Evolutionary conservation across 2,888 invertebrate genomes (phyloP).

Genomic region (Neoascia interrupta): DNA sequence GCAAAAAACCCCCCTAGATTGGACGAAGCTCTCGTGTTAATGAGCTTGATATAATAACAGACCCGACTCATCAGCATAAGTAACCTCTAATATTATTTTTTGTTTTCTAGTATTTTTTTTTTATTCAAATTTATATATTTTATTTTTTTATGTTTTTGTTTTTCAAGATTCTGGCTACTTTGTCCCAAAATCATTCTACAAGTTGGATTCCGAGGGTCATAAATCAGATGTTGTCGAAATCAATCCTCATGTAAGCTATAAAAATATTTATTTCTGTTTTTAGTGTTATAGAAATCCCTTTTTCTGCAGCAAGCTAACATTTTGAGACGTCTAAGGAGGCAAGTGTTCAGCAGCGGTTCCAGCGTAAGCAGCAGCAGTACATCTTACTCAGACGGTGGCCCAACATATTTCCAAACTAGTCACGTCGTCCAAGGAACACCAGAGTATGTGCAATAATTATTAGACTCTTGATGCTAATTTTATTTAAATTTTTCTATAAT

Average conservation of each 20-base stretch:
- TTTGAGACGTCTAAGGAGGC: conserved; percentile 56
- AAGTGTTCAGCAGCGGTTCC: not conserved
- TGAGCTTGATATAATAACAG: not conserved
- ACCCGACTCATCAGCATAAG: conserved; percentile 11
- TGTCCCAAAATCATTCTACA: conserved; percentile 76
- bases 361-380: conserved; percentile 27
- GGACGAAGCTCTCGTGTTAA: conserved; percentile 7
- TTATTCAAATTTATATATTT: not conserved
- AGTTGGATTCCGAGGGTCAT: conserved; percentile 75
- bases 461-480: not conserved
- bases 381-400: conserved; percentile 61
- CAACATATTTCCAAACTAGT: conserved; percentile 56
- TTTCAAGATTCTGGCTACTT: conserved; percentile 74
- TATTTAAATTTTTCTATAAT: not conserved
- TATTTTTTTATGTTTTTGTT: conserved; percentile 9
- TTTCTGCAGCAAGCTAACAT: conserved; percentile 55
- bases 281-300: too few species aligned
- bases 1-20: conserved; percentile 2
- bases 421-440: conserved; percentile 54
- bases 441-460: conserved; percentile 22
- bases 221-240: conserved; percentile 75
- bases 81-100: conserved; percentile 13
- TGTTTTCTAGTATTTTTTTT: conserved; percentile 18
- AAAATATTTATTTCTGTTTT: not conserved
- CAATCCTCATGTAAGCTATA: conserved; percentile 72